Conservation (phyloP, 2,888 invertebrate species). For the Nomada ruficornis region DNA sequence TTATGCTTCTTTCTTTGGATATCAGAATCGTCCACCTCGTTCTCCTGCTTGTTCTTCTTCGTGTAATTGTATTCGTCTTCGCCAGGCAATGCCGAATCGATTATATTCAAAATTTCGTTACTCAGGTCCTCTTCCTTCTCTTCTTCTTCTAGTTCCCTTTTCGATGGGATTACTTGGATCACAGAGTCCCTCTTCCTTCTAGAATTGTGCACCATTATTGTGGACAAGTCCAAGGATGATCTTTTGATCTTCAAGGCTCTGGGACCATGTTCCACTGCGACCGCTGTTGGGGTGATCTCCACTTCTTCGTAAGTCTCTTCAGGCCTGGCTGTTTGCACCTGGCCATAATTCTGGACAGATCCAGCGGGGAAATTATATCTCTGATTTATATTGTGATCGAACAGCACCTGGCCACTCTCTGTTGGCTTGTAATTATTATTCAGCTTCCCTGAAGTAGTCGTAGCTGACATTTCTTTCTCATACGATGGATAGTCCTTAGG, state of each 20-base stretch:
- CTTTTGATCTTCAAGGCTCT: conserved; percentile 77
- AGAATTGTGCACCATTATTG: conserved; percentile 39
- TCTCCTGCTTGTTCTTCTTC: conserved; percentile 42
- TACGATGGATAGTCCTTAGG: conserved; percentile 85
- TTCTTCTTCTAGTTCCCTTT: conserved; percentile 76
- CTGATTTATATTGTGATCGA: conserved; percentile 59
- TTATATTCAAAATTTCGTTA: conserved; percentile 82
- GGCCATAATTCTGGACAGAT: conserved; percentile 54
- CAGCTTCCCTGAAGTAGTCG: conserved; percentile 54
- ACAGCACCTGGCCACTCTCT: conserved; percentile 57
- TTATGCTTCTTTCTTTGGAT: conserved; percentile 45
- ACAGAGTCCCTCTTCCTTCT: conserved; percentile 72
- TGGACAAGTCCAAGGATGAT: conserved; percentile 7
- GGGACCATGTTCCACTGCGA: conserved; percentile 84
- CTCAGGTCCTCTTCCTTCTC: conserved; percentile 78
- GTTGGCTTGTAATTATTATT: conserved; percentile 55
- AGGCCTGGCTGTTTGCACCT: conserved; percentile 54
- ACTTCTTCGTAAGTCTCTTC: conserved; percentile 77
- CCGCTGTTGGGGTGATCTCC: conserved; percentile 79
- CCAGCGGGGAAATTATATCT: conserved; percentile 67
- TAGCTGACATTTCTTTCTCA: conserved; percentile 44
- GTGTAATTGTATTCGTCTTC: conserved; percentile 37
- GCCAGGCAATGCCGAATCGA: conserved; percentile 79
- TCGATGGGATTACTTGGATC: conserved; percentile 80
- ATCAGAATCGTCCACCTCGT: conserved; percentile 50